Percentiles rank a stretch among this genome's conserved stretches.
phyloP scores from a whole-genome alignment of 2,888 invertebrate genomes.

The Chrysodeixis includens region DNA sequence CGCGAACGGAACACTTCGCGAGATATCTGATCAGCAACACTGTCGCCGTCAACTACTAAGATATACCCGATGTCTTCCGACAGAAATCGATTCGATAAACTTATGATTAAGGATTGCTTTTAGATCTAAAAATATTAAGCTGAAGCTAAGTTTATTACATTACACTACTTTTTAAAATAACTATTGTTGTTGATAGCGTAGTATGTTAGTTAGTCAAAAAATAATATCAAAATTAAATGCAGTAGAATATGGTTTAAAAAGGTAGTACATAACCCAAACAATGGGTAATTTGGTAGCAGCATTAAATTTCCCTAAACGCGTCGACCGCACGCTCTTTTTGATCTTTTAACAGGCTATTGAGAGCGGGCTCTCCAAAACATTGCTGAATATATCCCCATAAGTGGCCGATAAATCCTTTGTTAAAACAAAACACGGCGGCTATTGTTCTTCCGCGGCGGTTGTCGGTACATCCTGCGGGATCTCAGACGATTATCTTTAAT shows the following conservation, averaged over 20 bases:
- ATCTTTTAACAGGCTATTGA: conserved; percentile 54
- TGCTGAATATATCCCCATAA: conserved; percentile 53
- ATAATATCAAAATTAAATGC: too few species aligned
- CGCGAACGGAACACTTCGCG: conserved; percentile 15
- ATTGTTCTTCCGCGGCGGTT: conserved; percentile 47
- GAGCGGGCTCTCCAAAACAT: conserved; percentile 36
- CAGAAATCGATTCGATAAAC: too few species aligned
- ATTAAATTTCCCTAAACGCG: conserved; percentile 40
- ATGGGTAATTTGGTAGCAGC: conserved; percentile 24
- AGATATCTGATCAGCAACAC: conserved; percentile 47
- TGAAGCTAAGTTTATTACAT: too few species aligned
- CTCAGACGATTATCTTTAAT: conserved; percentile 65
- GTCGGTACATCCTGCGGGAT: conserved; percentile 45
- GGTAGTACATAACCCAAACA: conserved; percentile 18
- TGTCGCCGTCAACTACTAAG: conserved; percentile 5
- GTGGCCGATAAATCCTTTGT: conserved; percentile 61
- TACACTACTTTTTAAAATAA: too few species aligned
- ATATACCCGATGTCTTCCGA: not conserved
- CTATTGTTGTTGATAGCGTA: too few species aligned
- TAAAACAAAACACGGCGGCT: conserved; percentile 57
- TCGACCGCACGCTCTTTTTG: conserved; percentile 48
- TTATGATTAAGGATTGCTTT: too few species aligned
- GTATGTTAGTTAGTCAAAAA: too few species aligned
- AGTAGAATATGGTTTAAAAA: not conserved
- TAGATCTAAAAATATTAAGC: too few species aligned